Evolutionary conservation across 92 coral and sea anemone genomes (phyloP).

Genomic region (Parazoanthus swiftii): DNA sequence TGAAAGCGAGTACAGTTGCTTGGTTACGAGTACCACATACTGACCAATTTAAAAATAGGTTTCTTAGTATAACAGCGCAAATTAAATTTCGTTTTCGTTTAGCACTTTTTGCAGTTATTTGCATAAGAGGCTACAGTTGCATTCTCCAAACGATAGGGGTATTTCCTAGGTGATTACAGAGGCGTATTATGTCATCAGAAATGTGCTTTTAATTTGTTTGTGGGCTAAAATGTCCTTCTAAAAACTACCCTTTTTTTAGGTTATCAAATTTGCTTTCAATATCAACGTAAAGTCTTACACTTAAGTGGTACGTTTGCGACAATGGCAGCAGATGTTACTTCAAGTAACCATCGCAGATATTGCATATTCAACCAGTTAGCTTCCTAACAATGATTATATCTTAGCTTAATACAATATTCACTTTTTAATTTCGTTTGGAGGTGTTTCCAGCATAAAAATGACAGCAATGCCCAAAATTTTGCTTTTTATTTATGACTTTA

Average conservation of each 20-base stretch:
- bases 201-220: background rate
- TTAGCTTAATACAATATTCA: background rate
- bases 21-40: background rate
- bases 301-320: background rate
- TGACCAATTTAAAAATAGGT: background rate
- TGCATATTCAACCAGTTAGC: background rate
- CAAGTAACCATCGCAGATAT: constrained; percentile 2
- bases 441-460: background rate
- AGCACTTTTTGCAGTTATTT: constrained; percentile 5
- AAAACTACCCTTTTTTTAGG: background rate
- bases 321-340: constrained; percentile 22
- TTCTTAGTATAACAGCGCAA: constrained; percentile 18
- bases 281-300: background rate
- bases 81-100: constrained; percentile 22
- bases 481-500: background rate
- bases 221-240: background rate
- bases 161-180: constrained; percentile 28
- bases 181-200: background rate
- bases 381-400: background rate
- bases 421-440: background rate
- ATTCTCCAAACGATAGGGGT: constrained; percentile 27
- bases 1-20: background rate
- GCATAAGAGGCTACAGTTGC: background rate
- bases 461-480: background rate
- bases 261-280: background rate